Evolutionary conservation across 1,140 invertebrate genomes (phyloP).

Genomic region (Plectrocnemia conspersa): DNA sequence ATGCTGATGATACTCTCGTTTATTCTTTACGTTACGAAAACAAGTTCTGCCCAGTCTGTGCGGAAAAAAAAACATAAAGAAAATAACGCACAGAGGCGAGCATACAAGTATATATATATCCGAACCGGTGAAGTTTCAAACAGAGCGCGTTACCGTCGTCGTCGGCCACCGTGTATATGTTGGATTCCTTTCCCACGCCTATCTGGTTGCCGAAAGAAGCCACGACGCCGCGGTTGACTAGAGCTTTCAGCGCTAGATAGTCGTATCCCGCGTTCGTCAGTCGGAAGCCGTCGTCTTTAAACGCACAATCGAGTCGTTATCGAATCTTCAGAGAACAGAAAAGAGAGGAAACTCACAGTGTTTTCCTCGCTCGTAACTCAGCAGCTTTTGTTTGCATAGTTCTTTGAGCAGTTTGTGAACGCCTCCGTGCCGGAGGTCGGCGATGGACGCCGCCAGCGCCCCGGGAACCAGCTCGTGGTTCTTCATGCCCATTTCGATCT

Average conservation of each 20-base stretch:
- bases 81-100: slow-evolving; percentile 4
- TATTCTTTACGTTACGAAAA: slow-evolving; percentile 94
- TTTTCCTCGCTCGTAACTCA: slow-evolving; percentile 90
- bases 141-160: slow-evolving; percentile 70
- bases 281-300: slow-evolving; percentile 89
- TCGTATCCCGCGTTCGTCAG: slow-evolving; percentile 96
- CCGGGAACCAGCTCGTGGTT: slow-evolving; percentile 96
- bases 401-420: slow-evolving; percentile 88
- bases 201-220: slow-evolving; percentile 96
- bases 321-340: background rate
- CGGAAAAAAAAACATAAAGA: background rate
- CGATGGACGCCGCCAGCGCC: slow-evolving; percentile 86
- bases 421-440: slow-evolving; percentile 88
- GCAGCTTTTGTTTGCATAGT: slow-evolving; percentile 82
- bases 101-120: slow-evolving; percentile 37
- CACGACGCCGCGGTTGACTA: slow-evolving; percentile 74
- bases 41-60: slow-evolving; percentile 85
- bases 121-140: slow-evolving; percentile 91
- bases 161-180: slow-evolving; percentile 85
- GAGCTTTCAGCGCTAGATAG: slow-evolving; percentile 88
- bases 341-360: slow-evolving; percentile 63
- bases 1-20: slow-evolving; percentile 94
- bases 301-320: slow-evolving; percentile 23
- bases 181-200: slow-evolving; percentile 97
- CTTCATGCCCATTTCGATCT: slow-evolving; percentile 99